A percentile compares a stretch with the other conserved stretches of the same genome.
These are phyloP conservation scores for Python bivittatus DNA, from an alignment of 2,113 vertebrate genomes.

Conservation along the genomic window DNA sequence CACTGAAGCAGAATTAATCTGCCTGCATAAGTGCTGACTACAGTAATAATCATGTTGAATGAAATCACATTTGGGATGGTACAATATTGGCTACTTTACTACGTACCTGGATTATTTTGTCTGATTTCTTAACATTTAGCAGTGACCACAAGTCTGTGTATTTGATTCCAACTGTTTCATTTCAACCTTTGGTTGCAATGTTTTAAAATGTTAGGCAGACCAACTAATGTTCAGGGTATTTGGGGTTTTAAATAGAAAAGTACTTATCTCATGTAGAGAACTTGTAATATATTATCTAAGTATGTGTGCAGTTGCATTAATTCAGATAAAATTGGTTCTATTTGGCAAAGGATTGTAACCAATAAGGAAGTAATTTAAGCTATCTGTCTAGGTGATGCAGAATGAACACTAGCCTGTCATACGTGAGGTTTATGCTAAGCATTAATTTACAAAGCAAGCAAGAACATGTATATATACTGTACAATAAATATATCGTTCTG, in stretches of 20 bases:
- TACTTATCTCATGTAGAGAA: not conserved
- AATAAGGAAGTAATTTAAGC: not conserved
- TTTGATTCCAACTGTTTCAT: not conserved
- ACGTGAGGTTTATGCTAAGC: not conserved
- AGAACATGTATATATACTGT: not conserved
- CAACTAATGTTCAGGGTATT: not conserved
- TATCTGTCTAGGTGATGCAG: not conserved
- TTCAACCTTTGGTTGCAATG: not conserved
- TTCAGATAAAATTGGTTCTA: not conserved
- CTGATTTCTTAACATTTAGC: not conserved
- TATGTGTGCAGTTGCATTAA: not conserved
- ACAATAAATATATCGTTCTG: slow-evolving; percentile 4
- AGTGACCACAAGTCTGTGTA: not conserved
- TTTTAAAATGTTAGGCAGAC: not conserved
- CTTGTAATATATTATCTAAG: not conserved
- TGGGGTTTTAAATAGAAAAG: not conserved
- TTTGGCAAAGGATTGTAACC: not conserved
- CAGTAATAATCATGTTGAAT: not conserved
- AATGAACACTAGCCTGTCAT: not conserved
- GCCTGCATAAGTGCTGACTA: not conserved
- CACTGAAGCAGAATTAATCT: not conserved
- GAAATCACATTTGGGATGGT: not conserved
- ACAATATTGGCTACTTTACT: not conserved
- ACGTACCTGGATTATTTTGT: not conserved
- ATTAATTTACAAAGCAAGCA: not conserved